Conservation (phyloP, 2,888 invertebrate species). For the Colletes collaris region DNA sequence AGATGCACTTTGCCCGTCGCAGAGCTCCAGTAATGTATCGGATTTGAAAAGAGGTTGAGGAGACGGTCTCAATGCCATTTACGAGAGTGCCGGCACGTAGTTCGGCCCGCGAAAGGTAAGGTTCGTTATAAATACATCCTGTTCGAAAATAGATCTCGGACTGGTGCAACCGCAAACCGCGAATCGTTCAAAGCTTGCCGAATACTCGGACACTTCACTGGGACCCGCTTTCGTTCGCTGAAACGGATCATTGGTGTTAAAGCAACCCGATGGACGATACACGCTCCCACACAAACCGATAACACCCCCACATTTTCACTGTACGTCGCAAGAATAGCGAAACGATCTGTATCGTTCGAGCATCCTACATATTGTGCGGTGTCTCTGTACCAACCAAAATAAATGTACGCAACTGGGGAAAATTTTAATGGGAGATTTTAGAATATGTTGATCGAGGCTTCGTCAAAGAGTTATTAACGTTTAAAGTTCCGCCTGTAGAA, state of each 20-base stretch:
- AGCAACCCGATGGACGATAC: neutral
- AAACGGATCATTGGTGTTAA: neutral
- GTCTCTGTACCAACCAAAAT: no score
- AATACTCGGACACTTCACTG: conserved; percentile 47
- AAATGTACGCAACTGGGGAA: no score
- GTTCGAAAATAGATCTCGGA: conserved; percentile 66
- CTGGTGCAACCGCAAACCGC: conserved; percentile 61
- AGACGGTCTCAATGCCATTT: conserved; percentile 58
- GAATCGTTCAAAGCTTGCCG: conserved; percentile 64
- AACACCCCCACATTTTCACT: no score
- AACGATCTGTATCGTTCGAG: no score
- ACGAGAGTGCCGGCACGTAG: conserved; percentile 48
- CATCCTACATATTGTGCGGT: no score
- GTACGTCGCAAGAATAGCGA: no score
- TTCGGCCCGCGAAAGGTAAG: conserved; percentile 66
- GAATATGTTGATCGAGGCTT: no score
- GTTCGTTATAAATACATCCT: conserved; percentile 68
- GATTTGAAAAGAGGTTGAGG: conserved; percentile 40
- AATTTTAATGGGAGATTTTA: no score
- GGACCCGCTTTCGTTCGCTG: neutral
- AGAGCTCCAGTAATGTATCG: conserved; percentile 15
- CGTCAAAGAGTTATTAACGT: no score
- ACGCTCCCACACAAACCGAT: neutral
- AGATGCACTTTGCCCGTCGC: neutral
- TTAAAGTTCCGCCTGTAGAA: no score